phyloP scores from a whole-genome alignment of 2,797 vertebrate species.

The Mycteria americana region DNA sequence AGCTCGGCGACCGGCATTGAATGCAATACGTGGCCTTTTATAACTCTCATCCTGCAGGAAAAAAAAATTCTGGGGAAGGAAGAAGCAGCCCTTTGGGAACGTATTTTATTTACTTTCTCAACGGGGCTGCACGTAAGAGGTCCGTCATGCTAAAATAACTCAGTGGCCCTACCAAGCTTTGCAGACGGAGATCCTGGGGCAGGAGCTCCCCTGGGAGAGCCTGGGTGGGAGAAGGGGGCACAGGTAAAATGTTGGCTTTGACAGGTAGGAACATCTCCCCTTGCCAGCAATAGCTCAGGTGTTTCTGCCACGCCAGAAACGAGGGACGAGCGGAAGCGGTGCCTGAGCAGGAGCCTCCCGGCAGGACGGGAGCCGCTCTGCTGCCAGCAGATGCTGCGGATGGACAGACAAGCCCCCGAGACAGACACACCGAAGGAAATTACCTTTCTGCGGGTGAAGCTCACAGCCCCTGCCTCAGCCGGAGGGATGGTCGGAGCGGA shows the following conservation, averaged over 20 bases:
- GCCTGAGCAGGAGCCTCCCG: not conserved
- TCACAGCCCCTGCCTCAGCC: not conserved
- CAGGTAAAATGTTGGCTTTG: not conserved
- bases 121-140: not conserved
- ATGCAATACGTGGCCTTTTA: not conserved
- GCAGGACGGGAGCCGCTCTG: not conserved
- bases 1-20: not conserved
- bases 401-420: accelerated
- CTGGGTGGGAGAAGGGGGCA: not conserved
- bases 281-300: not conserved
- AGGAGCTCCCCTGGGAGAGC: accelerated
- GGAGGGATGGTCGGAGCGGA: not conserved
- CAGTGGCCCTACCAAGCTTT: not conserved
- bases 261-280: no score
- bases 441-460: not conserved
- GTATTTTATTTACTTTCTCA: not conserved
- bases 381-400: not conserved
- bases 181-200: not conserved
- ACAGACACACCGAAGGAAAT: not conserved
- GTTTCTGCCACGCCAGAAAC: not conserved
- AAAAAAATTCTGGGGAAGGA: not conserved
- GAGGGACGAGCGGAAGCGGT: not conserved
- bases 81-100: not conserved
- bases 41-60: not conserved
- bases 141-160: no score